Evolutionary conservation across 2,113 vertebrate genomes (phyloP).

Genomic region (Chaetodon trifascialis): DNA sequence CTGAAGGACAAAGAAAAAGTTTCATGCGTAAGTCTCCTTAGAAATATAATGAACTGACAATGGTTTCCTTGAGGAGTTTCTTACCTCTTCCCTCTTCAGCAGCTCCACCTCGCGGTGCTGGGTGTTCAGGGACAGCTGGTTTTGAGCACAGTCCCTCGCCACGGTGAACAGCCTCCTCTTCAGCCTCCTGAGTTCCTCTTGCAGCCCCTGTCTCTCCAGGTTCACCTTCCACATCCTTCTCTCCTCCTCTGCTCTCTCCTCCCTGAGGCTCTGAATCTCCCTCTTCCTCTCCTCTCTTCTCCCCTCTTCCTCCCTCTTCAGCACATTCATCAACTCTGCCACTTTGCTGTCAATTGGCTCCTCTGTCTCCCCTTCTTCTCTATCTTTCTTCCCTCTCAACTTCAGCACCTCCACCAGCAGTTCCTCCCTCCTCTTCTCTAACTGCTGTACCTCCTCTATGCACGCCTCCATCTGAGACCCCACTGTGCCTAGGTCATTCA

Average conservation of each 20-base stretch:
- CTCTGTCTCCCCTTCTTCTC: conserved; percentile 81
- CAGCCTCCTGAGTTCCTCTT: conserved; percentile 87
- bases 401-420: conserved; percentile 88
- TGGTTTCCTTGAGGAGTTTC: neutral
- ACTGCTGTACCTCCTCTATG: conserved; percentile 87
- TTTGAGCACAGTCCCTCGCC: conserved; percentile 90
- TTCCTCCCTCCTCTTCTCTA: conserved; percentile 86
- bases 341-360: conserved; percentile 66
- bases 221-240: conserved; percentile 87
- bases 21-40: fast-evolving
- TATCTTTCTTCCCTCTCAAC: conserved; percentile 85
- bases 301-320: conserved; percentile 85
- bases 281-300: conserved; percentile 88
- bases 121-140: conserved; percentile 87
- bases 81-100: conserved; percentile 80
- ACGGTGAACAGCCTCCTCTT: conserved; percentile 89
- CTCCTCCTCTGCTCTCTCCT: conserved; percentile 87
- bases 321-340: conserved; percentile 74
- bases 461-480: conserved; percentile 79
- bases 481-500: conserved; percentile 47
- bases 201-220: conserved; percentile 88
- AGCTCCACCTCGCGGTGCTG: conserved; percentile 87
- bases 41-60: neutral
- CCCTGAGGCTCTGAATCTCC: conserved; percentile 86
- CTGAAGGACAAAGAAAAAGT: conserved; percentile 53